phyloP scores from a whole-genome alignment of 1,140 invertebrate species.

The Drosophila pallidifrons region DNA sequence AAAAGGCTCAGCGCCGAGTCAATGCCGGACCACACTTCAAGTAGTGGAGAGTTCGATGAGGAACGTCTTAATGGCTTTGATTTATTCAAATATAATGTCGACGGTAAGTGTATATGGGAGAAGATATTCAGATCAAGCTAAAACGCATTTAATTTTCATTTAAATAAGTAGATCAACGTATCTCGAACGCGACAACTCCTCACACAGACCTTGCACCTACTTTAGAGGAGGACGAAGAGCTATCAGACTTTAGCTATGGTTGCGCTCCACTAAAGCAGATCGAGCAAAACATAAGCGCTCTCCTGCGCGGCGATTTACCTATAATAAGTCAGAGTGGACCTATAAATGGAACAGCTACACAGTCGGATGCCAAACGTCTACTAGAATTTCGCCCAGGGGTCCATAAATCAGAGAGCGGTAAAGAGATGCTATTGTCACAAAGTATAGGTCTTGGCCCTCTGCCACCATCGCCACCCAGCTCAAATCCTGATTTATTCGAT shows the following conservation, averaged over 20 bases:
- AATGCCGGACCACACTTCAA: slow-evolving; percentile 76
- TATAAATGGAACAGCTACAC: slow-evolving; percentile 24
- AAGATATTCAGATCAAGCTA: too few relatives aligned
- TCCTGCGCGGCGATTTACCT: slow-evolving; percentile 86
- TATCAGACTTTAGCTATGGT: slow-evolving; percentile 85
- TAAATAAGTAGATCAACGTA: slow-evolving; percentile 54
- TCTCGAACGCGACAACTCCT: slow-evolving; percentile 79
- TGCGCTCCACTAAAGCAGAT: slow-evolving; percentile 87
- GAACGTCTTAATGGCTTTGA: slow-evolving; percentile 67
- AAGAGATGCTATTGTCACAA: slow-evolving; percentile 88
- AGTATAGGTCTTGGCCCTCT: slow-evolving; percentile 79
- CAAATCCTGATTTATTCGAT: slow-evolving; percentile 82
- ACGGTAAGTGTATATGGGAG: slow-evolving; percentile 84
- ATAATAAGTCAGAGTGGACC: slow-evolving; percentile 67
- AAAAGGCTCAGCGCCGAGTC: slow-evolving; percentile 73
- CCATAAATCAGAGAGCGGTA: slow-evolving; percentile 89
- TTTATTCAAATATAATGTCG: slow-evolving; percentile 64
- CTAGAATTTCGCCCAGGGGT: slow-evolving; percentile 86
- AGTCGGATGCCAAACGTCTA: slow-evolving; percentile 67
- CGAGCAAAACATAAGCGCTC: slow-evolving; percentile 88
- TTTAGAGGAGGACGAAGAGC: slow-evolving; percentile 88
- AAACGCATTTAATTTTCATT: not conserved
- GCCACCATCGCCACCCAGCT: slow-evolving; percentile 81
- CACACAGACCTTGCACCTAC: slow-evolving; percentile 86
- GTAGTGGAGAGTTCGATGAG: slow-evolving; percentile 75